Percentiles rank a stretch among this genome's conserved stretches.
These are phyloP conservation scores for Phylloscopus whistleri DNA, from an alignment of 2,113 vertebrate species.

Conservation along the genomic window DNA sequence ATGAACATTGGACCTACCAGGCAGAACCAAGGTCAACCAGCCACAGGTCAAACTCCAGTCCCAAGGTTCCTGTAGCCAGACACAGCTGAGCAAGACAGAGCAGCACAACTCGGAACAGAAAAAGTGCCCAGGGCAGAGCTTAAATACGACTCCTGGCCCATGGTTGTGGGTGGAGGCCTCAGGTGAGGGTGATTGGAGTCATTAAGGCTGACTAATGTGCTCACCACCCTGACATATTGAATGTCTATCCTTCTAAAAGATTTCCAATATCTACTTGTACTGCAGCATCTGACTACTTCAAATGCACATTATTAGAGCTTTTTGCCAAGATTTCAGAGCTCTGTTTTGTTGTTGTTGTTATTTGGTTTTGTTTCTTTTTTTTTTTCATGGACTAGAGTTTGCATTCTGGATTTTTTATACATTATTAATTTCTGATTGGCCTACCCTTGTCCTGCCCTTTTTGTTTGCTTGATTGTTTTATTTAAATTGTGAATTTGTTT, in stretches of 20 bases:
- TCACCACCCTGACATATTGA: background rate
- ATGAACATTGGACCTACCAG: accelerated
- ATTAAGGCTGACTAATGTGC: background rate
- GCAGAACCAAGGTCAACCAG: background rate
- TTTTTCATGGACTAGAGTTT: background rate
- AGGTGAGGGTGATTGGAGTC: background rate
- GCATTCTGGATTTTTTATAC: background rate
- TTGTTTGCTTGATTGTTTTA: background rate
- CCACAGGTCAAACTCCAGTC: too few species aligned
- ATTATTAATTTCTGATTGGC: background rate
- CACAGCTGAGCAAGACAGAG: accelerated
- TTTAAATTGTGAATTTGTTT: background rate
- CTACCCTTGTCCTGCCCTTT: background rate
- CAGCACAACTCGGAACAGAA: accelerated
- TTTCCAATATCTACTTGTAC: background rate
- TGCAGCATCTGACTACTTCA: background rate
- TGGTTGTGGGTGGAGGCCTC: background rate
- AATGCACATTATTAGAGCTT: background rate
- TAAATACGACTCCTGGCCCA: background rate
- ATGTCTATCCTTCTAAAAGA: background rate
- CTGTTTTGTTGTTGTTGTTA: too few species aligned
- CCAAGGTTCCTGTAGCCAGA: background rate
- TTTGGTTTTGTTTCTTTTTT: background rate
- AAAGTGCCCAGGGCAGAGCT: accelerated
- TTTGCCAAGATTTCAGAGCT: background rate